These are phyloP conservation scores for Physocephala rufipes DNA, from an alignment of 2,888 invertebrate genomes.

Conservation along the genomic window DNA sequence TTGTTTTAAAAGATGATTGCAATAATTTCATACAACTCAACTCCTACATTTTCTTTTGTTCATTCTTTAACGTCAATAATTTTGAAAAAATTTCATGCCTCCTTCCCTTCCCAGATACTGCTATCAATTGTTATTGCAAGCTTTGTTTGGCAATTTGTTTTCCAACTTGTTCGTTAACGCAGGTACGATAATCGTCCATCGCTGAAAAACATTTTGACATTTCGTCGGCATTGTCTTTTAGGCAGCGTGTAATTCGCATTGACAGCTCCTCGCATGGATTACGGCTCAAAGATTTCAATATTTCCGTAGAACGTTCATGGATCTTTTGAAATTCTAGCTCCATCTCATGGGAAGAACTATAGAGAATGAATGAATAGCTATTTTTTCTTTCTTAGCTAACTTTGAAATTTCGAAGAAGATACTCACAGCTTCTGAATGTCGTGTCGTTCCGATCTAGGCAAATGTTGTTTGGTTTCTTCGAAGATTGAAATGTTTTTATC, in stretches of 20 bases:
- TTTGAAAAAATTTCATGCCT: background rate
- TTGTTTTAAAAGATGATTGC: too few relatives aligned
- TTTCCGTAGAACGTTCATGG: constrained; percentile 9
- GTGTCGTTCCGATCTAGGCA: too few relatives aligned
- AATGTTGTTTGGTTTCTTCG: too few relatives aligned
- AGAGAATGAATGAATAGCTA: too few relatives aligned
- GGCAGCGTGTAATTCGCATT: constrained; percentile 11
- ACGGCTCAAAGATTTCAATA: background rate
- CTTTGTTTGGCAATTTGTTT: background rate
- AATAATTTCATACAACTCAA: too few relatives aligned
- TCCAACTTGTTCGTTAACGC: constrained; percentile 2
- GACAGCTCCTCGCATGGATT: constrained; percentile 30
- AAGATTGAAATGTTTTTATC: too few relatives aligned
- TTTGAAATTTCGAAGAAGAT: too few relatives aligned
- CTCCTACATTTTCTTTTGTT: background rate
- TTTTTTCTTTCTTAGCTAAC: too few relatives aligned
- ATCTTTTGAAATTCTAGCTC: constrained; percentile 25
- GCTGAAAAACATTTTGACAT: constrained; percentile 25
- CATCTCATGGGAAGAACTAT: constrained; percentile 6
- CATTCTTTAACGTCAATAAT: background rate
- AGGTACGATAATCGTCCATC: constrained; percentile 17
- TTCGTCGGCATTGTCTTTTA: constrained; percentile 16
- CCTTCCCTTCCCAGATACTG: background rate
- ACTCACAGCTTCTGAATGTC: too few relatives aligned
- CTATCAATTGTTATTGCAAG: background rate